Percentiles rank a stretch among this genome's conserved stretches.
Evolutionary conservation across 2,113 vertebrate genomes (phyloP).

Genomic region (Cichladusa arquata): DNA sequence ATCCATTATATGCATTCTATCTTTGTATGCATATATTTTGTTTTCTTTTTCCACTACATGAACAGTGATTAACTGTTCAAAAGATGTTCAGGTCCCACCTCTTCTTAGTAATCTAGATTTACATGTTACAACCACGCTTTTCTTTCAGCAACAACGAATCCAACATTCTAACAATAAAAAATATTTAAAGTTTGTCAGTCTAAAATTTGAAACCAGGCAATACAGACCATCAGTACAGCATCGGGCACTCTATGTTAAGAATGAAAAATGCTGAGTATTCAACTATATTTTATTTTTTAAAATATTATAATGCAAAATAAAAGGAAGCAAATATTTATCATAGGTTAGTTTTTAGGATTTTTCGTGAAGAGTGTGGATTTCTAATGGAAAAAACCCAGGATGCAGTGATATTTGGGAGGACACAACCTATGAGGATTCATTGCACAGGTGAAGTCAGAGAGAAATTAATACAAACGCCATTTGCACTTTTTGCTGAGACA

Average conservation of each 20-base stretch:
- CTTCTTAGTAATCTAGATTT: conserved; percentile 53
- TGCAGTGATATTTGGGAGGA: conserved; percentile 17
- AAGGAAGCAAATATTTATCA: conserved; percentile 39
- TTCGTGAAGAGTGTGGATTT: conserved; percentile 36
- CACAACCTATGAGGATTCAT: not conserved
- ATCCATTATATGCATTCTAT: not conserved
- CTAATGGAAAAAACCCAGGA: not conserved
- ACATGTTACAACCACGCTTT: conserved; percentile 47
- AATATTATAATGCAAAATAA: conserved; percentile 56
- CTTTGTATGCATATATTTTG: not conserved
- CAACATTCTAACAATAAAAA: conserved; percentile 53
- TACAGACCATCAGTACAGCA: not conserved
- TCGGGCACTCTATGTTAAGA: conserved; percentile 7
- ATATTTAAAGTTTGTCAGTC: conserved; percentile 36
- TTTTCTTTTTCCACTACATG: conserved; percentile 44
- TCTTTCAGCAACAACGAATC: conserved; percentile 45
- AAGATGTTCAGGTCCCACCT: conserved; percentile 21
- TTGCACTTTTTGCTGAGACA: not conserved
- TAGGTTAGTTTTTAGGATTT: conserved; percentile 19
- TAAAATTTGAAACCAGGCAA: conserved; percentile 49
- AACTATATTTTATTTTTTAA: conserved; percentile 48
- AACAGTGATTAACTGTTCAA: conserved; percentile 53
- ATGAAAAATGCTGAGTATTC: conserved; percentile 32
- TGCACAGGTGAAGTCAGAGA: not conserved
- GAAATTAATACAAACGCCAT: not conserved